phyloP scores from a whole-genome alignment of 1,140 invertebrate species.

The Drosophila varians region DNA sequence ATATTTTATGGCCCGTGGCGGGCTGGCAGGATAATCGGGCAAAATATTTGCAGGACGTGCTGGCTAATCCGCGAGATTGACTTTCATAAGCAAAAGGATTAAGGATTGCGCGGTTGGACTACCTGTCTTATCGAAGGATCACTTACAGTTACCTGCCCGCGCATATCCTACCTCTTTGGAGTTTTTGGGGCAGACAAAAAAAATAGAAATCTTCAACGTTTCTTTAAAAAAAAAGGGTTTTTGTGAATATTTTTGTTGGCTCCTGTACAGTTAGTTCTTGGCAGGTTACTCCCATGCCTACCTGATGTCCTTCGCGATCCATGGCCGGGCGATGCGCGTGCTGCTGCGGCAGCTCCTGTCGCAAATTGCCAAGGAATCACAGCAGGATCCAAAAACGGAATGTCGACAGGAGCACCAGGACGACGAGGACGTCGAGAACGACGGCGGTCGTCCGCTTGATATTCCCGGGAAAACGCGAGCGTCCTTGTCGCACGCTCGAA shows the following conservation, averaged over 20 bases:
- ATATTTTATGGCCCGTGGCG: constrained; percentile 50
- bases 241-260: not conserved
- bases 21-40: constrained; percentile 65
- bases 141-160: constrained; percentile 2
- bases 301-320: constrained; percentile 1
- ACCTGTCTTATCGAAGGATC: constrained; percentile 15
- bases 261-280: constrained; percentile 19
- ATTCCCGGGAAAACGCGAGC: constrained; percentile 45
- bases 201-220: constrained; percentile 6
- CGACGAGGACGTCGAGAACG: constrained; percentile 3
- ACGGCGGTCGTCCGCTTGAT: constrained; percentile 18
- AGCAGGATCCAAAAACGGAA: constrained; percentile 54
- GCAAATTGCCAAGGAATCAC: constrained; percentile 60
- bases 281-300: constrained; percentile 30
- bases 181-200: constrained; percentile 15
- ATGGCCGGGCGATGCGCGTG: constrained; percentile 20
- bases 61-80: constrained; percentile 76
- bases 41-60: constrained; percentile 78
- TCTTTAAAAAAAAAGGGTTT: constrained; percentile 53
- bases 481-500: constrained; percentile 42
- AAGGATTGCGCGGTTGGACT: constrained; percentile 50
- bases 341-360: constrained; percentile 40
- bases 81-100: constrained; percentile 80
- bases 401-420: constrained; percentile 2
- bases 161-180: not conserved